Evolutionary conservation across 1,140 invertebrate genomes (phyloP).

Genomic region (Nymphalis io): DNA sequence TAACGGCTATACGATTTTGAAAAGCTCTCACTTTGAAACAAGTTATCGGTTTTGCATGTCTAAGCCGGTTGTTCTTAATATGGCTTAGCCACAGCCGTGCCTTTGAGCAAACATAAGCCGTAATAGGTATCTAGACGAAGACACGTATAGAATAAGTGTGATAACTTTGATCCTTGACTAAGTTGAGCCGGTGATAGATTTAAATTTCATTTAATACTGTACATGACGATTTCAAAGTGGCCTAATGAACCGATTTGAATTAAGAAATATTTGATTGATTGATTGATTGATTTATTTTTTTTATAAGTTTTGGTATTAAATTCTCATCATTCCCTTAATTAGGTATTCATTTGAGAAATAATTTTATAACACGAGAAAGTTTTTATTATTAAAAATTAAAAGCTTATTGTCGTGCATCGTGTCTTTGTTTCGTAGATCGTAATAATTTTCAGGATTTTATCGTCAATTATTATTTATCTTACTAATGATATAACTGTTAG

Average conservation of each 20-base stretch:
- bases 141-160: constrained; percentile 13
- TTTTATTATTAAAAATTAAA: background rate
- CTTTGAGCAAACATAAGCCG: constrained; percentile 37
- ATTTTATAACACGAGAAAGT: background rate
- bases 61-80: constrained; percentile 42
- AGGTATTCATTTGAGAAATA: background rate
- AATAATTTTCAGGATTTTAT: too few relatives aligned
- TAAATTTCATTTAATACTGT: too few relatives aligned
- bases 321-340: background rate
- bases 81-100: constrained; percentile 29
- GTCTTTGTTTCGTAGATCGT: too few relatives aligned
- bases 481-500: too few relatives aligned
- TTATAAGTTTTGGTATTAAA: constrained; percentile 8
- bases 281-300: too few relatives aligned
- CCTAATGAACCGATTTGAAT: too few relatives aligned
- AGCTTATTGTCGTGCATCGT: too few relatives aligned
- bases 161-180: constrained; percentile 15
- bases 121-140: constrained; percentile 27
- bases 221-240: too few relatives aligned
- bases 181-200: too few relatives aligned
- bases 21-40: constrained; percentile 37
- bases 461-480: too few relatives aligned
- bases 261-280: too few relatives aligned
- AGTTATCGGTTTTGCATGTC: constrained; percentile 35
- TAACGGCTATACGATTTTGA: background rate